Base-by-base conservation (phyloP, 2,113 vertebrate species). In the Gymnorhina tibicen region DNA sequence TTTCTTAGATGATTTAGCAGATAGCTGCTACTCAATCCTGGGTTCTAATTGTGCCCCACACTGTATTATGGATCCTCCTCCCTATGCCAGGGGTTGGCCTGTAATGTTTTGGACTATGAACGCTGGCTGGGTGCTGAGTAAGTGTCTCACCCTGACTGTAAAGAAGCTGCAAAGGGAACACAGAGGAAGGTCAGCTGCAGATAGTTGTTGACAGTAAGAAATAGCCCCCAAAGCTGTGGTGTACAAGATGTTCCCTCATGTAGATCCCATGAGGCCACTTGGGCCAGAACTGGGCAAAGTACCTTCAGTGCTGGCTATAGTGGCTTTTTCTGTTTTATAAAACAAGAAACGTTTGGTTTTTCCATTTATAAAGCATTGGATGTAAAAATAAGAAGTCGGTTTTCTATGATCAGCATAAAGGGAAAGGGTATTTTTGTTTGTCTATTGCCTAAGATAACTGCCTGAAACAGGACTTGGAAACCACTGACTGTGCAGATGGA, bases 261-360 rank as follows among this genome's bases (percentile, higher is more conserved):
- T 35, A 33, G 35, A 47, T 67, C 13, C 52, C 39, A 10, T 7
- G 33, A 78, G 64, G 12, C 12, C 46, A 68, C 20, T 0, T 69
- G 33, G 24, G 52, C 27, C 30, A 68, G 69, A 70, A 79, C 3
- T 44, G 32, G 37, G 33, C n/a, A 75, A 53, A 73, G 15, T 17
- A 58, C 41, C 32, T 63, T 78, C 53, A 79, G 35, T 75, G 44
- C 39, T 56, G 37, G 28, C 26, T 63, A 46, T 9, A 85, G 49
- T 84, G 42, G 50, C 18, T 64, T 91, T 50, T 69, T 79, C 28
- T 93, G 24, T 81, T 95, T 93, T 62, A 62, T 41, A 75, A 91
- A 88, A 67, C 3, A 7, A 46, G 27, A 87, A 58, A 30, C 20
- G 1, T 35, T 80, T 49, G 33, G 5, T 39, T 42, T 86, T 75